Base-by-base conservation (phyloP, 2,888 invertebrate species). In the Pandemis corylana region DNA sequence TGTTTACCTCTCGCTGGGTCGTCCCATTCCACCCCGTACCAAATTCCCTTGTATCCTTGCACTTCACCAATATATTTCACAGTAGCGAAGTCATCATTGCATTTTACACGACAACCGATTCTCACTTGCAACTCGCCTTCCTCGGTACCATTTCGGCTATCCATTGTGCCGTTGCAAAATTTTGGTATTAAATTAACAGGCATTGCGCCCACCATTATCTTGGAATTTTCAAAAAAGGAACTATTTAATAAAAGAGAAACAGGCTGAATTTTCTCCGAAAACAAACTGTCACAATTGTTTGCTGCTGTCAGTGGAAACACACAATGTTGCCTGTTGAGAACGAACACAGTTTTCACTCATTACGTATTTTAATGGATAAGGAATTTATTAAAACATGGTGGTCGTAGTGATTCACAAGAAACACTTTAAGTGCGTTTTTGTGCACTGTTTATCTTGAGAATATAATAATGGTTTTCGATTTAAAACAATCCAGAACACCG, bases 21-120 rank as follows among this genome's bases (percentile, higher is more conserved):
- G 88, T 99, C 99, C 99, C 99, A 99, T 87, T 99, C 99, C n/a
- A 99, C 96, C 0, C 99, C 99, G 72, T 98, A 94, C 99, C 99
- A 99, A 46, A 94, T 86, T 62, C 97, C 97, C 74, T 95, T 91
- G 82, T 97, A 95, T 0, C 96, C 96, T 76, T 96, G 95, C 70
- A 96, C 95, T 86, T 96, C 95, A 66, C 98, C 98, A 77, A 97
- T 95, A 90, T 96, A 98, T 85, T 96, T 96, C 42, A 98, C 96
- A 7, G 93, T 94, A 78, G 89, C 94, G 81, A 93, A 92, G 84
- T 94, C 90, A 75, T 92, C 89, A 77, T 85, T 89, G 79, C 89
- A 89, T 84, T 91, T 93, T 66, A 94, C 82, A 44, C 94, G 89
- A 86, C 93, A 90, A 66, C 94, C 94, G 77, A 93, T 83, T 91